Base-by-base conservation (phyloP, 2,888 invertebrate genomes). In the Agrochola lota region DNA sequence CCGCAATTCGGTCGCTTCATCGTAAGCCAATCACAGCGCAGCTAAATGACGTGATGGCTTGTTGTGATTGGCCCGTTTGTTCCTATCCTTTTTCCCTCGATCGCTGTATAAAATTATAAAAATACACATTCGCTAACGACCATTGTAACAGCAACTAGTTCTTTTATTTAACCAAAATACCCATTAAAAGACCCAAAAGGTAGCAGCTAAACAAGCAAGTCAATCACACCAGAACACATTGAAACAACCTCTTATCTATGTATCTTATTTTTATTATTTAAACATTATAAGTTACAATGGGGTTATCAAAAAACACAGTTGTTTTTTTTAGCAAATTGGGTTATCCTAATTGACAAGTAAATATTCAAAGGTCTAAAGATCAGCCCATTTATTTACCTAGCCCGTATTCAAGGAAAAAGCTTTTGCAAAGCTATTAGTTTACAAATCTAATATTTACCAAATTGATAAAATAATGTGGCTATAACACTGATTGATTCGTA, bases 401-500 rank as follows among this genome's bases (percentile, higher is more conserved):
- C 15, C 49, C 35, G n/a, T 23, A 57, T 80, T 64, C 55, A 46
- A 35, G 57, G 72, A 59, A 66, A 80, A 81, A 74, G 75, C 64
- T 81, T 81, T 81, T 60, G 20, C 49, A 35, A 63, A 63, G 66
- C 62, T 68, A 68, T 81, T 66, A 64, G 72, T 86, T 77, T 77
- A 62, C 23, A 55, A 59, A 49, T 60, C 72, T 26, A 71, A 71
- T 83, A 86, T 82, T 85, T 73, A 72, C 26, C 9, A 20, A 64
- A 77, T 83, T 77, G 66, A 77, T 63, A 72, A 84, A 75, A 57
- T 74, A 68, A 74, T 76, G 52, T 59, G 71, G 63, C 70, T 82
- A 66, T 74, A 57, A 43, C 71, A 80, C 60, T 80, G 83, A 82
- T 87, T 85, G 82, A 82, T 82, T 83, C 73, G 26, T 52, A 72